Base-by-base conservation (phyloP, 2,113 vertebrate species). In the Narcine bancroftii region DNA sequence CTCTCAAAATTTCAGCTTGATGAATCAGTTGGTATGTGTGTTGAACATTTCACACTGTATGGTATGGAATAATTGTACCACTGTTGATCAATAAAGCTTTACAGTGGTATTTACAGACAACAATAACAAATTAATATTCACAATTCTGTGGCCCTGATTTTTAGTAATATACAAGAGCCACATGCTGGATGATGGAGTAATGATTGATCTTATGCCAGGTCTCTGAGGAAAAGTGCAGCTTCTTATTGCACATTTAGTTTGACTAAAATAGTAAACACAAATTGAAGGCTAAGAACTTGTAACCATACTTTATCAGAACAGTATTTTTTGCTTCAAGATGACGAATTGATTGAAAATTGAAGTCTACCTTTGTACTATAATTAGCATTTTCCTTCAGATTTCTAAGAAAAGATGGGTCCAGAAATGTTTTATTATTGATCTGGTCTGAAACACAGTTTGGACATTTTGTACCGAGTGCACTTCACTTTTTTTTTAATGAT, bases 51-150 rank as follows among this genome's bases (percentile, higher is more conserved):
- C 36, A 69, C 39, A 69, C 36, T 15, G 9, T 33, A 36, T 66
- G 9, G 63, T 47, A 33, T 69, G 65, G 89, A 91, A 91, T 91
- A 65, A 91, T 45, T 47, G 53, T 65, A 69, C 9, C 89, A 47
- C 39, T 33, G 89, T 26, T 91, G 65, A 91, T 91, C 63, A 91
- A 47, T 69, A 69, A 71, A 91, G 65, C 26, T 15, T 91, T 91
- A 91, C 42, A 69, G 63, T 47, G 65, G 13, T 29, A 47, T 91
- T 47, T 26, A 65, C 47, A 7, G 24, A 91, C 71, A 21, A 91
- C 17, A 65, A 65, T 69, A 11, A 69, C 63, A 69, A 47, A 47
- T 69, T 7, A 91, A 71, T 47, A 69, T 71, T 24, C 29, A 39
- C 21, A 5, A 47, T 69, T 71, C 39, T 69, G 39, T 87, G 81